Percentiles rank a stretch among this genome's conserved stretches.
phyloP scores from a whole-genome alignment of 1,140 invertebrate species.

The Aphis gossypii region DNA sequence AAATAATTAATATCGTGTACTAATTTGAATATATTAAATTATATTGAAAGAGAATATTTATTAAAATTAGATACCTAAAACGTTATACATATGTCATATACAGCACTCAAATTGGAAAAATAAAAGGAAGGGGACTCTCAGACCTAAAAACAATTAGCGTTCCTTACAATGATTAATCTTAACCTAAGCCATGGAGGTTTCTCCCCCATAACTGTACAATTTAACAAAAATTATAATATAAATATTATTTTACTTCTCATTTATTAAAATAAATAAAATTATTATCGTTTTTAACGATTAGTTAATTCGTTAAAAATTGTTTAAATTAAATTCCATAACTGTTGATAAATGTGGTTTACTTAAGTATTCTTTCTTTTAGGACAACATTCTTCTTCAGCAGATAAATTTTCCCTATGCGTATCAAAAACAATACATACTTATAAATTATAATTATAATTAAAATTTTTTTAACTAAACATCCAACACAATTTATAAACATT shows the following conservation, averaged over 20 bases:
- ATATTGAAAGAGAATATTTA: too few relatives aligned
- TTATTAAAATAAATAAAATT: neutral
- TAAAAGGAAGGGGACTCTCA: too few relatives aligned
- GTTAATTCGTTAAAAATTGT: too few relatives aligned
- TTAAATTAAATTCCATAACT: neutral
- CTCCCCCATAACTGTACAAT: neutral
- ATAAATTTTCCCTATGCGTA: neutral
- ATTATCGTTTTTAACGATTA: too few relatives aligned
- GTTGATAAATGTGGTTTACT: neutral
- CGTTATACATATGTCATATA: too few relatives aligned
- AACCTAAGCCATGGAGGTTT: too few relatives aligned
- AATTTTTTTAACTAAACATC: neutral
- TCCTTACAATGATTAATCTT: too few relatives aligned
- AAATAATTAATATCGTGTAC: too few relatives aligned
- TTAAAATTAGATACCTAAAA: too few relatives aligned
- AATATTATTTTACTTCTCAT: neutral
- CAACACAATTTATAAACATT: neutral
- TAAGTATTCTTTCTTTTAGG: neutral
- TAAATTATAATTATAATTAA: neutral
- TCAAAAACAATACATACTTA: neutral
- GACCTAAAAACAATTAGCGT: too few relatives aligned
- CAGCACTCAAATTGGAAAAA: too few relatives aligned
- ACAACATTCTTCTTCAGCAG: neutral
- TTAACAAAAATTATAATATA: neutral
- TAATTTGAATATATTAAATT: too few relatives aligned